Evolutionary conservation across 23 tunicate species (phyloP).

Genomic region (Ascidia mentula): DNA sequence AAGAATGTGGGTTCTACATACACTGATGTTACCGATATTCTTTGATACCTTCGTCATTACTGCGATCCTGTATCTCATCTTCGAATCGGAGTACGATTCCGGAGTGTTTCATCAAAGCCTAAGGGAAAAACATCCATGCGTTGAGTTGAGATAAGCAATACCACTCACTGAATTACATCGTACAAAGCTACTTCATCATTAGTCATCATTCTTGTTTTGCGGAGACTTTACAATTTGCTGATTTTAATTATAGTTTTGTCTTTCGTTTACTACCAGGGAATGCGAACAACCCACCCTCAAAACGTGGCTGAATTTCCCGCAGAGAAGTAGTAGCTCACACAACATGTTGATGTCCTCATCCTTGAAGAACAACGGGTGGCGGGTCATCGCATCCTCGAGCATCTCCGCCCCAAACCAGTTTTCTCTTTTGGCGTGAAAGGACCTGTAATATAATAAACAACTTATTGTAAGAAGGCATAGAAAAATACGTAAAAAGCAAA

Average conservation of each 20-base stretch:
- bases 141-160: background rate
- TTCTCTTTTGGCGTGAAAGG: slow-evolving; percentile 37
- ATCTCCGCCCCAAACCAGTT: slow-evolving; percentile 42
- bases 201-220: too few species aligned
- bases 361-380: slow-evolving; percentile 36
- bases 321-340: slow-evolving; percentile 58
- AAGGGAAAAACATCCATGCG: background rate
- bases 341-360: slow-evolving; percentile 80
- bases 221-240: too few species aligned
- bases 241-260: too few species aligned
- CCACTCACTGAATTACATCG: background rate
- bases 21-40: too few species aligned
- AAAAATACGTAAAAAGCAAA: too few species aligned
- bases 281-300: slow-evolving; percentile 56
- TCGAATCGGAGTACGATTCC: background rate
- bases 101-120: slow-evolving; percentile 3
- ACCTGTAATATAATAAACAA: background rate
- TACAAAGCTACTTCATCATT: background rate
- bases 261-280: too few species aligned
- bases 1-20: too few species aligned
- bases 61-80: slow-evolving; percentile 17
- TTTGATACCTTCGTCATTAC: background rate
- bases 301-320: slow-evolving; percentile 36
- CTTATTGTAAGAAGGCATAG: too few species aligned
- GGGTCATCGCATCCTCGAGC: slow-evolving; percentile 48